Percentiles rank a stretch among this genome's conserved stretches.
These are phyloP conservation scores for Trachythela sp. DNA, from an alignment of 64 coral and sea anemone genomes.

Conservation along the genomic window DNA sequence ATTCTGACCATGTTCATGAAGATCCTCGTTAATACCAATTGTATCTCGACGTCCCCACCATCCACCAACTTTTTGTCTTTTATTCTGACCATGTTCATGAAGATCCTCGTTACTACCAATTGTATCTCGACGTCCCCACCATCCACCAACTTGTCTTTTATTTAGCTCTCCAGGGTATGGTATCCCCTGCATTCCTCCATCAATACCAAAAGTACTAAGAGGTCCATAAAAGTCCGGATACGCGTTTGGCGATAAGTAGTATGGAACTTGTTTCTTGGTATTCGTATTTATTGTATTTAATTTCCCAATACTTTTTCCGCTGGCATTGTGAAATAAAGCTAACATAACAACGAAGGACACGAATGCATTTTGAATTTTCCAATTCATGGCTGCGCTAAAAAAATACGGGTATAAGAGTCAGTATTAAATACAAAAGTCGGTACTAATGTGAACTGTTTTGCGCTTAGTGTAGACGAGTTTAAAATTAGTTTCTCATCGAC, in stretches of 20 bases:
- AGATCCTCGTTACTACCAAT: neutral
- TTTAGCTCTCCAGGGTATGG: neutral
- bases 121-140: neutral
- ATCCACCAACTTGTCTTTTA: neutral
- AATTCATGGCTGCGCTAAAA: neutral
- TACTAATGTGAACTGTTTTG: no score
- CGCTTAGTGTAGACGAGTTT: no score
- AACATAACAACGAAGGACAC: neutral
- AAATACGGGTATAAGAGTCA: neutral
- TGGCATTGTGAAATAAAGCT: neutral
- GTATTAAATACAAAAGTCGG: no score
- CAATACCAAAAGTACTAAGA: neutral
- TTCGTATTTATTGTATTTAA: neutral
- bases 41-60: slow-evolving; percentile 9
- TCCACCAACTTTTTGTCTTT: neutral
- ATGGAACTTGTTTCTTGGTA: neutral
- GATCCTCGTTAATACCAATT: neutral
- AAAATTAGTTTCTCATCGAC: no score
- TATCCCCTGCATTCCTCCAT: neutral
- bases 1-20: neutral
- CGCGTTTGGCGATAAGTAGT: neutral
- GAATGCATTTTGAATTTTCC: neutral
- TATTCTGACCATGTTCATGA: neutral
- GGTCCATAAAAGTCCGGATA: neutral
- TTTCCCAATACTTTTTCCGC: neutral